Evolutionary conservation across 2,113 vertebrate species (phyloP), one percentile per base, ranked within the genome.

Genomic region (Gallinago media): DNA sequence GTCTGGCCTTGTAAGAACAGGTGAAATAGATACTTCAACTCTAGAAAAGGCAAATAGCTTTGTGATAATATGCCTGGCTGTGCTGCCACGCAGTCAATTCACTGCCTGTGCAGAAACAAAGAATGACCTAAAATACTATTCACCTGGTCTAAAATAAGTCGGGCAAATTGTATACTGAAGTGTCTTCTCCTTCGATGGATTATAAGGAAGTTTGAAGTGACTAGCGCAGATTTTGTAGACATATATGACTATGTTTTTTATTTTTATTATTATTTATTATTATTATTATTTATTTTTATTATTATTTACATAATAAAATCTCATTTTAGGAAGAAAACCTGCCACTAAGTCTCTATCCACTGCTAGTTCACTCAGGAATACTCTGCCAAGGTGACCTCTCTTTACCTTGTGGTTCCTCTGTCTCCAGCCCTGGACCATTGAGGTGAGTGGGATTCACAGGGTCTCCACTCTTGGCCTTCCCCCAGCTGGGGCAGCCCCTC

Each of bases 351-450:
- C 31, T 50, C 73, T 56, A 4, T 20, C 32, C 12, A 8, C 9
- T 70, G 22, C 22, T 50, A 3, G 32, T 70, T 81, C 40, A 49
- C 26, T 7, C n/a, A 61, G 23, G 12, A 88, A 16, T n/a, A 49
- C 4, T 31, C 49, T 19, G 23, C 13, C 61, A 85, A 11, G 27
- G 8, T 75, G 36, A 46, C 21, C 8, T 78, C 26, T 82, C 16
- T 49, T 54, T 46, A 27, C 9, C 4, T 0, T 19, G 31, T 31
- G 20, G 11, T 71, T 36, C 38, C 26, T 78, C n/a, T 27, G 14
- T 19, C 18, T 25, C 36, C 38, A 27, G 9, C 6, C 47, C n/a
- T 27, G 25, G n/a, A 36, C 14, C 1, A 0, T 0, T 1, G 27
- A 65, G n/a, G 7, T 2, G 3, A 34, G 12, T 31, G 31, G 19